These are phyloP conservation scores for Coccyzus lansbergi DNA, from an alignment of 2,797 vertebrate genomes.

Conservation along the genomic window DNA sequence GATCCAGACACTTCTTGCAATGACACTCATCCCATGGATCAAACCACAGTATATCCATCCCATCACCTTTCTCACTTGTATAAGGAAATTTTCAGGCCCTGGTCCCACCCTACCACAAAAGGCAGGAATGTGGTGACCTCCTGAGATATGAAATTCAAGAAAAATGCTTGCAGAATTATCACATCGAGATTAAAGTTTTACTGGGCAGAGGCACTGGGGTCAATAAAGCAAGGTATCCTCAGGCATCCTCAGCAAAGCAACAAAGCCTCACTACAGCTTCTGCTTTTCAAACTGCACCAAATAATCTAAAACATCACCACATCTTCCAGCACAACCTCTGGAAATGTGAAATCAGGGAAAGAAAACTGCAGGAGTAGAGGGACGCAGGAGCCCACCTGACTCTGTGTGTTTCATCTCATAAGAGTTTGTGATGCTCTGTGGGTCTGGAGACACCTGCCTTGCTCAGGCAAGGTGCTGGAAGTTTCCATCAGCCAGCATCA, in stretches of 20 bases:
- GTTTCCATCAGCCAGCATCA: neutral
- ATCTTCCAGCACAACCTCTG: neutral
- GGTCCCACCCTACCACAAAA: neutral
- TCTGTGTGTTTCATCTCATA: fast-evolving
- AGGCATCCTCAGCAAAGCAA: neutral
- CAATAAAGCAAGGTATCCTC: neutral
- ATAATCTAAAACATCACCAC: neutral
- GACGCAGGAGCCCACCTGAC: neutral
- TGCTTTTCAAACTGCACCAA: neutral
- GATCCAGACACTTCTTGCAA: neutral
- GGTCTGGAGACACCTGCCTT: neutral
- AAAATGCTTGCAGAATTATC: neutral
- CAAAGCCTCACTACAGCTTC: neutral
- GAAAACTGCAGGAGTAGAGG: neutral
- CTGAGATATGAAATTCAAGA: neutral
- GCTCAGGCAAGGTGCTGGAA: neutral
- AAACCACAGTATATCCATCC: neutral
- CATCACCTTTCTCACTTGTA: fast-evolving
- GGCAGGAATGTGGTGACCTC: neutral
- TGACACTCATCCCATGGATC: neutral
- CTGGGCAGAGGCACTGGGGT: neutral
- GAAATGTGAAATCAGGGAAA: neutral
- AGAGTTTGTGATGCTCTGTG: fast-evolving
- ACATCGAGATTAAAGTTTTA: neutral
- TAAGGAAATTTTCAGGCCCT: neutral